Conservation (phyloP, 2,888 invertebrate genomes). For the Matsumyia berberina region DNA sequence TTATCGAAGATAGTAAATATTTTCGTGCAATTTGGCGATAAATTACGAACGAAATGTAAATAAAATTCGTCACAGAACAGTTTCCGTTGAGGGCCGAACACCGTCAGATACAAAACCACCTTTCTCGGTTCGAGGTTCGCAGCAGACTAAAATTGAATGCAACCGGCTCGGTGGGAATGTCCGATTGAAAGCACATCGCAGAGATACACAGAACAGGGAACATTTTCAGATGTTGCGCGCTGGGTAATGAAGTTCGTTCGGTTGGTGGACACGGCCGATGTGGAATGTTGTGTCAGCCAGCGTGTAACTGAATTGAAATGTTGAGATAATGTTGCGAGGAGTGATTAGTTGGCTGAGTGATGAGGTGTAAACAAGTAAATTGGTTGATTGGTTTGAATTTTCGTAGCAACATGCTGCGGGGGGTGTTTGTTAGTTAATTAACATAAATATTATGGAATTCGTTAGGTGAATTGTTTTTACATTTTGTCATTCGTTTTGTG, state of each 20-base stretch:
- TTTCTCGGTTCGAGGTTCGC: constrained; percentile 60
- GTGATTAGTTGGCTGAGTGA: constrained; percentile 57
- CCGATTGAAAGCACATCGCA: constrained; percentile 15
- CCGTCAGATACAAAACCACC: constrained; percentile 48
- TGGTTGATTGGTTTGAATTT: constrained; percentile 46
- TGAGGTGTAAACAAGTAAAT: constrained; percentile 64
- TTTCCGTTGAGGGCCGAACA: constrained; percentile 1
- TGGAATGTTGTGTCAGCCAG: background rate
- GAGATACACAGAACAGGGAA: background rate
- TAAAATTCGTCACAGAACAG: constrained; percentile 4
- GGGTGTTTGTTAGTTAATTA: constrained; percentile 45
- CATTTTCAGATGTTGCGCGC: constrained; percentile 40
- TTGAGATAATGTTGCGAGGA: constrained; percentile 34
- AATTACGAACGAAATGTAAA: constrained; percentile 19
- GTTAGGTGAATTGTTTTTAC: constrained; percentile 27
- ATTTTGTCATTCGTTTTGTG: constrained; percentile 7
- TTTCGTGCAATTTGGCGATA: constrained; percentile 8
- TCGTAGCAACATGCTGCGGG: constrained; percentile 44
- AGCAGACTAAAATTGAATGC: constrained; percentile 70
- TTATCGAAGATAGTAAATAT: constrained; percentile 50
- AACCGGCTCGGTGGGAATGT: constrained; percentile 44
- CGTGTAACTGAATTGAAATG: constrained; percentile 19
- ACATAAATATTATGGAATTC: constrained; percentile 43
- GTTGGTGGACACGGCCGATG: background rate
- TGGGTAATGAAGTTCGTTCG: background rate